phyloP scores from a whole-genome alignment of 2,113 vertebrate species.

The Rattus norvegicus region DNA sequence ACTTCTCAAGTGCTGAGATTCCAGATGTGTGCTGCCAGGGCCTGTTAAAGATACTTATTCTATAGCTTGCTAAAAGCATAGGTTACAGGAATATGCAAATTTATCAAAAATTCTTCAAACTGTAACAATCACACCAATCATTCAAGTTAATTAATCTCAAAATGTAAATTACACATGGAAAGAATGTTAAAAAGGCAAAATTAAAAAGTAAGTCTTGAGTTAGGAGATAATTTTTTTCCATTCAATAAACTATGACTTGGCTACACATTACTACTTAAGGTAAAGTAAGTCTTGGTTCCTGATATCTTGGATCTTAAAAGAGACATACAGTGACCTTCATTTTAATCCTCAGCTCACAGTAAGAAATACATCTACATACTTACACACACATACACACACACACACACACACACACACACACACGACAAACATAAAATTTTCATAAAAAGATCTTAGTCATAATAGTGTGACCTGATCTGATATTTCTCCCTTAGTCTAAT shows the following conservation, averaged over 20 bases:
- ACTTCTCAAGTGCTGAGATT: neutral
- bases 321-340: neutral
- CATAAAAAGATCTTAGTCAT: conserved; percentile 15
- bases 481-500: neutral
- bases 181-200: conserved; percentile 8
- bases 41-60: neutral
- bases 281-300: neutral
- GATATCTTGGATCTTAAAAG: neutral
- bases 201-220: conserved; percentile 13
- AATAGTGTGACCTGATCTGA: neutral
- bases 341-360: neutral
- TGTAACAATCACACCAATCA: neutral
- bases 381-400: too few relatives aligned
- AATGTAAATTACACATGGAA: neutral
- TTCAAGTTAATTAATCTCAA: neutral
- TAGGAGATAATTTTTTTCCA: neutral
- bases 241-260: neutral
- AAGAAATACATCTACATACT: neutral
- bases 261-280: neutral
- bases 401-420: neutral
- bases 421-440: neutral
- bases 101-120: conserved; percentile 27
- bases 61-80: neutral
- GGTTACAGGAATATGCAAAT: neutral
- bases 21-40: neutral